These are phyloP conservation scores for Mastigias papua DNA, from an alignment of 30 jellyfish, hydroid and myxozoan species.

Conservation along the genomic window DNA sequence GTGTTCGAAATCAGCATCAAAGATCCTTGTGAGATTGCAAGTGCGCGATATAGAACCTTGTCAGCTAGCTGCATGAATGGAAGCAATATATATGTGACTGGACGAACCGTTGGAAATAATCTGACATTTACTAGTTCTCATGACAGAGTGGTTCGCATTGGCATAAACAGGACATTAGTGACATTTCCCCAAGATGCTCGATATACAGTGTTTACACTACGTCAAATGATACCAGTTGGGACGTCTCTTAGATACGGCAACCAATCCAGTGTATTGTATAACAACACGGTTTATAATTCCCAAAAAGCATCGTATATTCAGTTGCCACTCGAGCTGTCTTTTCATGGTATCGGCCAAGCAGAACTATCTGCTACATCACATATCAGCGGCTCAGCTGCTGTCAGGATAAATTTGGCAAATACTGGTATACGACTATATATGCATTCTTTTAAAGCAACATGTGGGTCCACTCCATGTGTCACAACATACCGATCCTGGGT, in stretches of 20 bases:
- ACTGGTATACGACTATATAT: constrained; percentile 15
- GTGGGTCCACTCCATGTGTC: constrained; percentile 58
- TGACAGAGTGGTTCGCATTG: constrained; percentile 32
- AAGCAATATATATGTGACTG: background rate
- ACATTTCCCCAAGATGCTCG: constrained; percentile 15
- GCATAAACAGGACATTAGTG: background rate
- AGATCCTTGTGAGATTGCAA: constrained; percentile 49
- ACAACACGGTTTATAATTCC: background rate
- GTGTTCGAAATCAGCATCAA: constrained; percentile 2
- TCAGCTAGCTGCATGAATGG: constrained; percentile 20
- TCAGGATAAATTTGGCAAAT: constrained; percentile 3
- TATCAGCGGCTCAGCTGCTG: background rate
- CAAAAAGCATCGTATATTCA: background rate
- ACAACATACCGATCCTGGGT: constrained; percentile 34
- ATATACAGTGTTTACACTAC: constrained; percentile 26
- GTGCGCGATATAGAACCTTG: background rate
- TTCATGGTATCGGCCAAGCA: constrained; percentile 1
- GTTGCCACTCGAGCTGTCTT: constrained; percentile 42
- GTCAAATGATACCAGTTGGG: background rate
- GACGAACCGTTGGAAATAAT: background rate
- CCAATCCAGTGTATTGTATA: background rate
- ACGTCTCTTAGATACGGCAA: constrained; percentile 9
- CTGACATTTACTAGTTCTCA: background rate
- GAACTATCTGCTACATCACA: constrained; percentile 43
- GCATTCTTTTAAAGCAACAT: constrained; percentile 14